phyloP scores from a whole-genome alignment of 2,113 vertebrate species.

The Etia nguti region DNA sequence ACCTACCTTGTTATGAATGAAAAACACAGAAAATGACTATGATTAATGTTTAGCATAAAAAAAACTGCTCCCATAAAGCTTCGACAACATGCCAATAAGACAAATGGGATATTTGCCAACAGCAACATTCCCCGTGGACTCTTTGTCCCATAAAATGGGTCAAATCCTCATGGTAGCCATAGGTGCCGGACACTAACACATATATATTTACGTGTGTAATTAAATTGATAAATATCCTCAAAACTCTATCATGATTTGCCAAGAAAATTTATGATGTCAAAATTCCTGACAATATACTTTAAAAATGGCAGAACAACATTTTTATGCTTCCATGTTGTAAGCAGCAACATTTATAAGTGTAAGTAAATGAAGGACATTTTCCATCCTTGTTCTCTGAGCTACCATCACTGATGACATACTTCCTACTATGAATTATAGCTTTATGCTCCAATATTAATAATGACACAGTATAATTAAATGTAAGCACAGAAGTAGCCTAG shows the following conservation, averaged over 20 bases:
- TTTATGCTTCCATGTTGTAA: too few species aligned
- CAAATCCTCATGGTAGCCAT: fast-evolving
- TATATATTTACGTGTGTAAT: background rate
- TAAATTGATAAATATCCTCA: background rate
- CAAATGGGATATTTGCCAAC: background rate
- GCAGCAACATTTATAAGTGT: background rate
- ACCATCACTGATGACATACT: background rate
- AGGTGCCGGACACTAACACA: background rate
- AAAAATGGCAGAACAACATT: too few species aligned
- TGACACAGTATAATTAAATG: background rate
- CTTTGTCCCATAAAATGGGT: background rate
- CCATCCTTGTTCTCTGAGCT: background rate
- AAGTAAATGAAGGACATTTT: background rate
- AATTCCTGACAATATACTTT: too few species aligned
- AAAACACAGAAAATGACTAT: background rate
- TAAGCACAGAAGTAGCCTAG: background rate
- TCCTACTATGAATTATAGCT: background rate
- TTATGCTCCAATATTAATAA: background rate
- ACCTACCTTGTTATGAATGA: background rate
- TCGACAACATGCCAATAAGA: background rate
- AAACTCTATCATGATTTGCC: background rate
- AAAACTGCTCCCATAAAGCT: fast-evolving
- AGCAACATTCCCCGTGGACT: background rate
- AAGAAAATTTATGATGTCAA: background rate
- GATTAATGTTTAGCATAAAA: background rate